These are phyloP conservation scores for Tipula lateralis DNA, from an alignment of 2,888 invertebrate species.

Conservation along the genomic window DNA sequence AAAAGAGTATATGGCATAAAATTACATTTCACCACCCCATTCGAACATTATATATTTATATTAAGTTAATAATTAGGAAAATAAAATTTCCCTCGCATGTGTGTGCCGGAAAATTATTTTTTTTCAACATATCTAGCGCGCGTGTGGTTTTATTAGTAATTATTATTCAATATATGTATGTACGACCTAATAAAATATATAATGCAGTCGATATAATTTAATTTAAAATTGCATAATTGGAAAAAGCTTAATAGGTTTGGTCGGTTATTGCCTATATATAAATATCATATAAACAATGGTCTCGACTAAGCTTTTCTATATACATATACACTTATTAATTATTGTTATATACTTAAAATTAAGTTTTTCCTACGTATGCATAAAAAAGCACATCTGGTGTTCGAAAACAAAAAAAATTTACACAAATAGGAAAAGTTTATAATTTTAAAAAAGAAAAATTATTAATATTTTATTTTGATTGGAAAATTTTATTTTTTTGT, in stretches of 20 bases:
- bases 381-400: background rate
- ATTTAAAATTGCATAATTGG: background rate
- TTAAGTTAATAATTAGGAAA: background rate
- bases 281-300: background rate
- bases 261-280: background rate
- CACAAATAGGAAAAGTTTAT: background rate
- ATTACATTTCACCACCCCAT: background rate
- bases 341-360: background rate
- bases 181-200: background rate
- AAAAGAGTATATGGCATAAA: background rate
- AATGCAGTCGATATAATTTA: background rate
- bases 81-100: background rate
- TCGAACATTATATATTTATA: background rate
- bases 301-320: background rate
- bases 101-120: background rate
- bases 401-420: background rate
- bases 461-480: constrained; percentile 20
- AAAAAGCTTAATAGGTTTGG: background rate
- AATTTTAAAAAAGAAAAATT: background rate
- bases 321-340: background rate
- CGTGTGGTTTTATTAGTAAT: background rate
- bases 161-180: background rate
- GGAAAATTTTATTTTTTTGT: background rate
- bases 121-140: background rate
- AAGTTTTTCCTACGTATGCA: constrained; percentile 11